These are phyloP conservation scores for Hystrix brachyura DNA, from an alignment of 2,113 vertebrate species.

Conservation along the genomic window DNA sequence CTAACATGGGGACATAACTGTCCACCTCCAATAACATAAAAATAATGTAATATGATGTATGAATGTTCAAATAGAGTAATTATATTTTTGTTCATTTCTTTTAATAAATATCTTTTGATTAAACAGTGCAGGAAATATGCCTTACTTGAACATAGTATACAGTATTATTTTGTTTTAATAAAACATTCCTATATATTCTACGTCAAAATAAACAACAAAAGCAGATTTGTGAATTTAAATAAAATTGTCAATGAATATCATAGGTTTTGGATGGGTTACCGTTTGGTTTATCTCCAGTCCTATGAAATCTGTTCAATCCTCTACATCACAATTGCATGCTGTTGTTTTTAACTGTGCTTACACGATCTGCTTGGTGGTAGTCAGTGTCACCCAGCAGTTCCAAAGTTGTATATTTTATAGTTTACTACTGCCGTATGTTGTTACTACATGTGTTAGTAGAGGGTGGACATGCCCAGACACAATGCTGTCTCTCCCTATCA, in stretches of 20 bases:
- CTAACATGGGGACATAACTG: not conserved
- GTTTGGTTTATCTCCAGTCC: not conserved
- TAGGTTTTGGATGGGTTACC: not conserved
- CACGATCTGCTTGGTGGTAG: not conserved
- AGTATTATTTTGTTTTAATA: not conserved
- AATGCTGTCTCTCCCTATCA: not conserved
- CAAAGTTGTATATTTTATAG: not conserved
- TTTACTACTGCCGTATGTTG: not conserved
- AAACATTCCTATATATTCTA: not conserved
- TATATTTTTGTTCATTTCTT: not conserved
- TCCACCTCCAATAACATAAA: not conserved
- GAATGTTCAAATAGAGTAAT: not conserved
- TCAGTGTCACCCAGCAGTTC: not conserved
- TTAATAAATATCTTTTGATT: not conserved
- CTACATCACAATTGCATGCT: not conserved
- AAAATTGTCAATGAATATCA: not conserved
- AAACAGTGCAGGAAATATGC: not conserved
- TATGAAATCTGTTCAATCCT: not conserved
- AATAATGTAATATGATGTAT: not conserved
- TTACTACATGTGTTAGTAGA: not conserved
- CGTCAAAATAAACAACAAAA: not conserved
- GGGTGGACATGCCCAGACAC: not conserved
- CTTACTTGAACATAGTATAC: not conserved
- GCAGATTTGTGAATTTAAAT: not conserved
- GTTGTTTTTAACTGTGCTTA: slow-evolving; percentile 9